Percentiles rank a stretch among this genome's conserved stretches.
Conservation (phyloP, 2,113 vertebrate species). For the Pomatostomus ruficeps region DNA sequence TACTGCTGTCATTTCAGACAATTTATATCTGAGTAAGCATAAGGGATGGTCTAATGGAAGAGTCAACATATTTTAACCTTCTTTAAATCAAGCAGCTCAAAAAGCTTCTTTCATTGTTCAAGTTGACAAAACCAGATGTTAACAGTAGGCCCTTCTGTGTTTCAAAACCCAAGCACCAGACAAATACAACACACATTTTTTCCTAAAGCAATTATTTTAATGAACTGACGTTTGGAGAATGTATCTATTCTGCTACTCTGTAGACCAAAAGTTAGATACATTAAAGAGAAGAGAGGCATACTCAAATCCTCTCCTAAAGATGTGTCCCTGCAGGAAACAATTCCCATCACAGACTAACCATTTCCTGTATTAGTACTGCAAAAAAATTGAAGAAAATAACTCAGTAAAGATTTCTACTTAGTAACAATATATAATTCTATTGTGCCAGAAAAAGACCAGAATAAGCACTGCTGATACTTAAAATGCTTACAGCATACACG, state of each 20-base stretch:
- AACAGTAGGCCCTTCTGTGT: neutral
- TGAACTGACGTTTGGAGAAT: neutral
- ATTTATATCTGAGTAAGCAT: neutral
- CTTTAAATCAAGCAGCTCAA: neutral
- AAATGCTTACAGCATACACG: neutral
- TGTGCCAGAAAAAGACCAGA: neutral
- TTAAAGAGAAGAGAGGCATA: neutral
- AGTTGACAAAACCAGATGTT: neutral
- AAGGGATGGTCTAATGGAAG: neutral
- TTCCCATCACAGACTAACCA: neutral
- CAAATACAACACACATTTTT: neutral
- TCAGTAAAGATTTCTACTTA: neutral
- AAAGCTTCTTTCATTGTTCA: neutral
- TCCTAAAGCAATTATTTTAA: neutral
- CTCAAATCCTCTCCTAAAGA: neutral
- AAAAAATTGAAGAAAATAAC: slow-evolving; percentile 30
- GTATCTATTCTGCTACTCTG: neutral
- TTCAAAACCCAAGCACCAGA: neutral
- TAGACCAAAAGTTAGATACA: neutral
- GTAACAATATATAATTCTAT: neutral
- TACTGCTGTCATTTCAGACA: neutral
- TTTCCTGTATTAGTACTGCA: neutral
- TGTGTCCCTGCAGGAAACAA: neutral
- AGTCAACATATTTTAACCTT: neutral
- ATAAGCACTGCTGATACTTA: neutral